These are phyloP conservation scores for Terebella lapidaria DNA, from an alignment of 2,888 invertebrate species.

Conservation along the genomic window DNA sequence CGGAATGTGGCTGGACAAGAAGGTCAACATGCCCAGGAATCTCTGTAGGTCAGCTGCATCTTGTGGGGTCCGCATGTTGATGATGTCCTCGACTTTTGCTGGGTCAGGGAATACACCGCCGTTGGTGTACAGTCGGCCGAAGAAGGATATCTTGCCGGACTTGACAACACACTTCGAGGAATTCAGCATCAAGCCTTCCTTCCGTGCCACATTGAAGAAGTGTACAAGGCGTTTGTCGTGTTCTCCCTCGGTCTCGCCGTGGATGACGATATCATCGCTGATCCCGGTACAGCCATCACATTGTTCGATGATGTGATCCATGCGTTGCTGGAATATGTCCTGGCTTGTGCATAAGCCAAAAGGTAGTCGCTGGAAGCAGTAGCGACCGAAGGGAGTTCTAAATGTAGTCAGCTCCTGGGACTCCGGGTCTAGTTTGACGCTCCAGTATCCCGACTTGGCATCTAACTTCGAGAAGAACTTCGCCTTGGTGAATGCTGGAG, in stretches of 20 bases:
- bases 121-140: not conserved
- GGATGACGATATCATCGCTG: too few relatives aligned
- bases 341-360: not conserved
- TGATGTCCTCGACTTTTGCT: not conserved
- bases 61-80: not conserved
- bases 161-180: not conserved
- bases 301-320: too few relatives aligned
- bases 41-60: not conserved
- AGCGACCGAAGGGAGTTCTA: not conserved
- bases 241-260: not conserved
- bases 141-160: not conserved
- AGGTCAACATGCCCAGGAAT: too few relatives aligned
- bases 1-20: too few relatives aligned
- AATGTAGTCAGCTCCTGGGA: not conserved
- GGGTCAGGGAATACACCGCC: not conserved
- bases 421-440: not conserved
- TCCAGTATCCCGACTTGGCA: not conserved
- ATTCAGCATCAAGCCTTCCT: not conserved
- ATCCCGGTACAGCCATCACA: too few relatives aligned
- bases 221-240: not conserved
- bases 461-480: not conserved
- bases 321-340: not conserved
- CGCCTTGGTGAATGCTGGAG: not conserved
- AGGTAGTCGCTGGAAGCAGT: not conserved
- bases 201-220: not conserved